These are phyloP conservation scores for Xiphophorus hellerii DNA, from an alignment of 2,113 vertebrate species.

Conservation along the genomic window DNA sequence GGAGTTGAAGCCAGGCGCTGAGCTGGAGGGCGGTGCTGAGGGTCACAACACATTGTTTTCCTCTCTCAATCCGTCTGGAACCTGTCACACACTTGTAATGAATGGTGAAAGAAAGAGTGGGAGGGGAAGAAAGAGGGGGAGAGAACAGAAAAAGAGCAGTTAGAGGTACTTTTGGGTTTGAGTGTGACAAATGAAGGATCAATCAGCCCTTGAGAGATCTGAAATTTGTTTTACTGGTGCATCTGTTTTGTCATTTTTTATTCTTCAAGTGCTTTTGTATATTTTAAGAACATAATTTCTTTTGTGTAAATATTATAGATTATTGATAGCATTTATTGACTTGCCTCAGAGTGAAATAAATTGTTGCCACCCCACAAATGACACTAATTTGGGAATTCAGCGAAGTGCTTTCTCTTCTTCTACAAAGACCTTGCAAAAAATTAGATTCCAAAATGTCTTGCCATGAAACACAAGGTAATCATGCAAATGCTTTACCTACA, in stretches of 20 bases:
- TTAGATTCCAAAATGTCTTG: too few relatives aligned
- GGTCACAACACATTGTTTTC: slow-evolving; percentile 85
- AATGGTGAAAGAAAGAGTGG: slow-evolving; percentile 72
- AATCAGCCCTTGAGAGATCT: slow-evolving; percentile 51
- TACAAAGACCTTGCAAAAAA: too few relatives aligned
- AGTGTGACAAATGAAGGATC: slow-evolving; percentile 72
- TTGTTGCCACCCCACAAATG: too few relatives aligned
- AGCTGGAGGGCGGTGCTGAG: slow-evolving; percentile 78
- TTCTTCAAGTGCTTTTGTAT: not conserved
- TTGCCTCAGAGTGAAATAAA: too few relatives aligned
- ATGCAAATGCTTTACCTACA: too few relatives aligned
- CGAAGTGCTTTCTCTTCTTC: too few relatives aligned
- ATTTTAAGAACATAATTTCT: not conserved
- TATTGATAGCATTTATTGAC: too few relatives aligned
- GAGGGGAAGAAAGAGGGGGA: slow-evolving; percentile 45
- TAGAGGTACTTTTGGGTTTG: slow-evolving; percentile 52
- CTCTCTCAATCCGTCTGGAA: slow-evolving; percentile 68
- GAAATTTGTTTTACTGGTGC: slow-evolving; percentile 41
- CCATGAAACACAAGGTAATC: too few relatives aligned
- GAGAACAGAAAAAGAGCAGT: slow-evolving; percentile 55
- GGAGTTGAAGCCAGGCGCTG: slow-evolving; percentile 77
- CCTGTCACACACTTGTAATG: slow-evolving; percentile 75
- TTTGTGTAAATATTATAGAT: not conserved
- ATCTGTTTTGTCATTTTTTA: slow-evolving; percentile 34
- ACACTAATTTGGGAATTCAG: too few relatives aligned